Evolutionary conservation across 2,113 vertebrate genomes (phyloP).

Genomic region (Microtus oregoni): DNA sequence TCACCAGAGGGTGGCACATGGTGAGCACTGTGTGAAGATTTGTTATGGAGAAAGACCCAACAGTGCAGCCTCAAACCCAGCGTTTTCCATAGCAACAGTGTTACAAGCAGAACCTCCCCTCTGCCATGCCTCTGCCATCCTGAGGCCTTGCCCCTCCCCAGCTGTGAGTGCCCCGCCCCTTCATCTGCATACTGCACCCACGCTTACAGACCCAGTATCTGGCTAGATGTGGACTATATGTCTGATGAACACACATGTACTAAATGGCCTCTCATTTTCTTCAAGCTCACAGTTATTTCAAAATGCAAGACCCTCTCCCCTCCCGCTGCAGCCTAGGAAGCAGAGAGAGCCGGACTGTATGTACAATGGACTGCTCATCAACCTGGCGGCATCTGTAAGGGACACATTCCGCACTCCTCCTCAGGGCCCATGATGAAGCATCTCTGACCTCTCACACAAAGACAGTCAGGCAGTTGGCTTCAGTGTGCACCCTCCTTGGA

Average conservation of each 20-base stretch:
- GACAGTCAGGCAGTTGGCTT: neutral
- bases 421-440: neutral
- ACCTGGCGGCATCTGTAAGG: neutral
- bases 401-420: neutral
- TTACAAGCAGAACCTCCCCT: slow-evolving; percentile 12
- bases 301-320: neutral
- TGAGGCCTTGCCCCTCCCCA: neutral
- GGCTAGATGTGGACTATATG: neutral
- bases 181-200: neutral
- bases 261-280: neutral
- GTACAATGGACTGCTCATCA: neutral
- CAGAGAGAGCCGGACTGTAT: no score
- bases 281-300: neutral
- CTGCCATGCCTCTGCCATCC: neutral
- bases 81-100: slow-evolving; percentile 1
- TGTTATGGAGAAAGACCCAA: neutral
- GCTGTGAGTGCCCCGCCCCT: no score
- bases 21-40: neutral
- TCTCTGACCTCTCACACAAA: neutral
- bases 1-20: neutral
- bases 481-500: neutral
- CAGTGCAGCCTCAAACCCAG: neutral
- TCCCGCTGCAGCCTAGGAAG: neutral
- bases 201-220: neutral
- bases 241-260: no score